phyloP scores from a whole-genome alignment of 2,888 invertebrate genomes.

The Eupithecia inturbata region DNA sequence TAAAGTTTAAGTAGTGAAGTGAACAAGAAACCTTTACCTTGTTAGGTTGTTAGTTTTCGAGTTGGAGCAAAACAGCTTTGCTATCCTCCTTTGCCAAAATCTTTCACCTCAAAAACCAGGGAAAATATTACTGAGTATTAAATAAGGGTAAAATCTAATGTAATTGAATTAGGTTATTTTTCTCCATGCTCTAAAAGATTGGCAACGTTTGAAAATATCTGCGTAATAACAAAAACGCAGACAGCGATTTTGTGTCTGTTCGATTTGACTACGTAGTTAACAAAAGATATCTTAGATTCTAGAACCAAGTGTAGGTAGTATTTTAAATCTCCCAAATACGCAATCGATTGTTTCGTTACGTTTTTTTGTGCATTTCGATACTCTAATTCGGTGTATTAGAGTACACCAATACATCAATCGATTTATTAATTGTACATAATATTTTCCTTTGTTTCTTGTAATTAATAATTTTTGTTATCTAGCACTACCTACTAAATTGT shows the following conservation, averaged over 20 bases:
- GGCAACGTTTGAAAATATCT: neutral
- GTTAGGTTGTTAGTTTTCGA: neutral
- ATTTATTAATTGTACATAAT: too few species aligned
- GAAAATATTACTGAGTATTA: neutral
- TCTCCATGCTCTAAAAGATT: slow-evolving; percentile 8
- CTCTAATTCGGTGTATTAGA: too few species aligned
- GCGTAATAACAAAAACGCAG: neutral
- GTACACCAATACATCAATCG: too few species aligned
- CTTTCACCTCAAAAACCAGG: neutral
- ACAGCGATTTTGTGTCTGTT: neutral
- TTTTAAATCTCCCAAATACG: too few species aligned
- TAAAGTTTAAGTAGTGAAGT: too few species aligned
- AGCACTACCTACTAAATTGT: too few species aligned
- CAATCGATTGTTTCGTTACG: too few species aligned
- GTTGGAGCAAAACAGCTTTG: neutral
- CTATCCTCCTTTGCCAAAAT: neutral
- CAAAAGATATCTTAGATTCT: neutral
- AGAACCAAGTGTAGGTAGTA: too few species aligned
- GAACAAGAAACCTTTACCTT: neutral
- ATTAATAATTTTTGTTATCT: too few species aligned
- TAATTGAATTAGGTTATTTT: slow-evolving; percentile 29
- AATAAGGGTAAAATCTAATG: slow-evolving; percentile 21
- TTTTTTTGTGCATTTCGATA: too few species aligned
- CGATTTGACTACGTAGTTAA: neutral
- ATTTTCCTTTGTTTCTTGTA: too few species aligned